phyloP scores from a whole-genome alignment of 2,797 vertebrate species.

The Cheirogaleus major region DNA sequence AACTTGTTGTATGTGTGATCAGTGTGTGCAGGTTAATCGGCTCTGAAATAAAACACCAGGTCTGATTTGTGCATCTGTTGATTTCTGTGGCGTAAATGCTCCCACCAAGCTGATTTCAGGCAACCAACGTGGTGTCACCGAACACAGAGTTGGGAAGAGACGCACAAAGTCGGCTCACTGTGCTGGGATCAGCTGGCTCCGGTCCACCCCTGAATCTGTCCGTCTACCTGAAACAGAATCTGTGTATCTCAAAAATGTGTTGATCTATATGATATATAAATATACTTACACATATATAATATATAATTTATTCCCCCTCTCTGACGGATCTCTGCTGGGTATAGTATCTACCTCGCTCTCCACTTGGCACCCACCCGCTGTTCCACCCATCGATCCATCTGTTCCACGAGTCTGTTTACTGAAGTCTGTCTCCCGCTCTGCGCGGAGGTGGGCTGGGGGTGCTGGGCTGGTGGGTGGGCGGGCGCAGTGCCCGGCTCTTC shows the following conservation, averaged over 20 bases:
- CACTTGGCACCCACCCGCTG: neutral
- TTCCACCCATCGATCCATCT: neutral
- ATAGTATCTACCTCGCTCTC: accelerated
- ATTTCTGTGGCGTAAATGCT: neutral
- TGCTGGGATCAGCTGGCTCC: neutral
- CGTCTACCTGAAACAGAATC: neutral
- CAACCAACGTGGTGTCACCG: neutral
- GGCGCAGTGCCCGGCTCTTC: accelerated
- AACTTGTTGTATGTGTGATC: too few relatives aligned
- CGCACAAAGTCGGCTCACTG: neutral
- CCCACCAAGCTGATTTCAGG: neutral
- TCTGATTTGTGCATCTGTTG: neutral
- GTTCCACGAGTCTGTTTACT: neutral
- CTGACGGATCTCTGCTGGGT: neutral
- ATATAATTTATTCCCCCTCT: neutral
- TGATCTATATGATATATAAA: too few relatives aligned
- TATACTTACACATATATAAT: neutral
- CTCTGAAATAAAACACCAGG: neutral
- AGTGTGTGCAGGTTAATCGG: accelerated
- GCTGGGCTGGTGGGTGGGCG: neutral
- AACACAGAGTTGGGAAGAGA: neutral
- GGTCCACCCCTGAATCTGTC: too few relatives aligned
- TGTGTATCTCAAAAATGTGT: neutral
- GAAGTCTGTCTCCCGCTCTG: too few relatives aligned
- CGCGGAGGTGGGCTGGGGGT: accelerated